Base-by-base conservation (phyloP, 1,140 invertebrate genomes). In the Radopholus similis region DNA sequence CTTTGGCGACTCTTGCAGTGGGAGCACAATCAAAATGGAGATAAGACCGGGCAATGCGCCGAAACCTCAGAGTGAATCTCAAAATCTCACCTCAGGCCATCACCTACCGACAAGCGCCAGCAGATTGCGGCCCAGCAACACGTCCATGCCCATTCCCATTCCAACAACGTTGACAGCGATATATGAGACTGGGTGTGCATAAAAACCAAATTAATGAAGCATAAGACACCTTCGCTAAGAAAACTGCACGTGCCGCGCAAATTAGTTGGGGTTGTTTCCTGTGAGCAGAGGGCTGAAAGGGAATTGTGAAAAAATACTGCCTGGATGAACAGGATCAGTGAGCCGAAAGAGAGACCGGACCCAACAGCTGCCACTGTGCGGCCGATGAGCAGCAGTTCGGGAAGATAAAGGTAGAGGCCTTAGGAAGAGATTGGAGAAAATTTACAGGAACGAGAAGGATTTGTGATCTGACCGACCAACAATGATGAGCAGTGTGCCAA, bases 101-200 rank as follows among this genome's bases (percentile, higher is more conserved):
- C 18, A 8, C 23, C 21, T 55, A 73, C 73, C 73, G 26, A 80
- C 30, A 9, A 75, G 77, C 11, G 40, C 49, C 23, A 73, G 28
- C 28, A 75, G 55, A 55, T 81, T 64, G 40, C 54, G 68, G 32
- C 65, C 75, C 44, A 56, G 73, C 13, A 78, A 35, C 8, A 66
- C n/a, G 38, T 77, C 72, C 71, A 77, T 78, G 32, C 75, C 75
- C 35, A 74, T 67, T n/a, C 67, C 75, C 78, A 77, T 77, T 60
- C 75, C 75, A 49, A 77, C 54, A 15, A 75, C 74, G 47, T 72
- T 77, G 32, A 73, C 67, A 53, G 58, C 68, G 26, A 77, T 62
- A 57, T 77, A 77, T 2, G 78, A 62, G 13, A 64, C 55, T 67
- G 34, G 6, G 37, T 11, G n/a, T 57, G 26, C 4, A 15, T 32